These are phyloP conservation scores for Acanthornis magna DNA, from an alignment of 2,797 vertebrate species.

Conservation along the genomic window DNA sequence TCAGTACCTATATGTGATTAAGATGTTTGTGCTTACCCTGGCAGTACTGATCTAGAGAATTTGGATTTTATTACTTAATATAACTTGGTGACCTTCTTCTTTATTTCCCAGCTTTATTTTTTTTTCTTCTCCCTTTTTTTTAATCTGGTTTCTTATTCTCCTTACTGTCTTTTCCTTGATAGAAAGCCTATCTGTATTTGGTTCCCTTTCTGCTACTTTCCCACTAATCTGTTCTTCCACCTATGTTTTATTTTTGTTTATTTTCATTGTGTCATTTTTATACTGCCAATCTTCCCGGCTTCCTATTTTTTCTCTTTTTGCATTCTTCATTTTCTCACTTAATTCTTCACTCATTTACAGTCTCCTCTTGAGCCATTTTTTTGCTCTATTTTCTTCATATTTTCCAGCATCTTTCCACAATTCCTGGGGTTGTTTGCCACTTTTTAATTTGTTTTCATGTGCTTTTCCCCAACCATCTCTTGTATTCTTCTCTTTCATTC, in stretches of 20 bases:
- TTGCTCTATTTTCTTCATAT: background rate
- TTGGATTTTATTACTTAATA: background rate
- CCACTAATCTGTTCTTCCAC: background rate
- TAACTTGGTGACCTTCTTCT: background rate
- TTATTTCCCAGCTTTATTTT: background rate
- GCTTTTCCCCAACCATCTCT: background rate
- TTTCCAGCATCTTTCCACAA: background rate
- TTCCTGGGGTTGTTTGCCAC: background rate
- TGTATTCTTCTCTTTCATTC: background rate
- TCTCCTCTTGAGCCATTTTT: background rate
- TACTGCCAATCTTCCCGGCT: background rate
- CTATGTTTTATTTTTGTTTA: background rate
- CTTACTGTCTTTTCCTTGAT: background rate
- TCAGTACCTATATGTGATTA: background rate
- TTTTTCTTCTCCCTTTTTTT: background rate
- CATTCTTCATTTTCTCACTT: background rate
- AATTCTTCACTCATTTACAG: background rate
- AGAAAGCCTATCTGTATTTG: background rate
- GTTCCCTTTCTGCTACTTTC: background rate
- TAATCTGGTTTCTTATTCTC: background rate
- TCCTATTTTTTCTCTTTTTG: background rate
- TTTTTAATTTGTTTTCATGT: background rate
- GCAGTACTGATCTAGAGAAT: background rate
- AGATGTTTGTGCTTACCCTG: background rate
- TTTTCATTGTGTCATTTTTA: background rate